These are phyloP conservation scores for Ambastaia sidthimunki DNA, from an alignment of 2,797 vertebrate species.

Conservation along the genomic window DNA sequence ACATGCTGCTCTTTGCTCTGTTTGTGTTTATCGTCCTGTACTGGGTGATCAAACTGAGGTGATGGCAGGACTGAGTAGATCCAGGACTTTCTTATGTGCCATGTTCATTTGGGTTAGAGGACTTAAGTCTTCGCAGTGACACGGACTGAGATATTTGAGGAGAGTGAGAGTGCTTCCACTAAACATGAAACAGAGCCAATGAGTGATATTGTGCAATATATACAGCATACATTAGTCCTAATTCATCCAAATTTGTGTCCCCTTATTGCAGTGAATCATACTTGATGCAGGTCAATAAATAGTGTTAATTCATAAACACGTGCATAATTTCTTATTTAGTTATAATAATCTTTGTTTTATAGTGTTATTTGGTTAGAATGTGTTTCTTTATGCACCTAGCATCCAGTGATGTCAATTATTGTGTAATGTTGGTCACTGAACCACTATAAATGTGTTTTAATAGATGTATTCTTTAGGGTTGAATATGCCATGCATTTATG, in stretches of 20 bases:
- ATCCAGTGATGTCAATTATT: background rate
- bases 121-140: conserved; percentile 4
- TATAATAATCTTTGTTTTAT: conserved; percentile 6
- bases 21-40: conserved; percentile 96
- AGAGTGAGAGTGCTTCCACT: background rate
- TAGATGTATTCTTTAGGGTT: no score
- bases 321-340: background rate
- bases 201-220: conserved; percentile 23
- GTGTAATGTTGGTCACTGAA: no score
- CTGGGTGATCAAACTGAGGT: conserved; percentile 89
- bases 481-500: no score
- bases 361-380: background rate
- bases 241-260: background rate
- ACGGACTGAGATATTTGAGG: conserved; percentile 4
- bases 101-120: conserved; percentile 43
- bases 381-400: background rate
- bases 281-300: background rate
- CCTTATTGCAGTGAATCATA: background rate
- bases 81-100: conserved; percentile 49
- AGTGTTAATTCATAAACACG: background rate
- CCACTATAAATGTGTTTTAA: no score
- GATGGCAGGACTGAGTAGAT: conserved; percentile 59
- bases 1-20: conserved; percentile 92
- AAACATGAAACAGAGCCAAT: conserved; percentile 1
- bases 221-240: background rate